Conservation (phyloP, 2,888 invertebrate genomes). For the Thymelicus acteon region DNA sequence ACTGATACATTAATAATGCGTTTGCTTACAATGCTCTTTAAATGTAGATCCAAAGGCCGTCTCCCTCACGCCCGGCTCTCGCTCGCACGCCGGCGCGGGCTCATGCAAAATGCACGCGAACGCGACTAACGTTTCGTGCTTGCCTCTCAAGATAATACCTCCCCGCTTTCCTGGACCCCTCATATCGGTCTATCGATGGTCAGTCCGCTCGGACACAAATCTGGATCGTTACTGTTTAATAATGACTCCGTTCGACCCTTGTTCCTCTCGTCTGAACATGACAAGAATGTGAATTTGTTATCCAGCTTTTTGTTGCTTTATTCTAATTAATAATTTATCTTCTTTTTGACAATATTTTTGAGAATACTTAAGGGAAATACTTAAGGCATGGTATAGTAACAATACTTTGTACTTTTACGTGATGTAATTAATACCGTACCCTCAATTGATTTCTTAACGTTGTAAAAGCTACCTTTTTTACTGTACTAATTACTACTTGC, state of each 20-base stretch:
- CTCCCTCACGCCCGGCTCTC: conserved; percentile 58
- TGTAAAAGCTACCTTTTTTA: too few relatives aligned
- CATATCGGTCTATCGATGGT: conserved; percentile 58
- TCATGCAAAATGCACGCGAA: conserved; percentile 80
- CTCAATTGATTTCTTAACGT: too few relatives aligned
- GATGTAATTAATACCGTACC: too few relatives aligned
- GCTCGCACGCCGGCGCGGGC: conserved; percentile 57
- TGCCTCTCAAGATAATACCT: conserved; percentile 75
- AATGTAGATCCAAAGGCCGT: conserved; percentile 78
- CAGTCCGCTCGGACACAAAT: conserved; percentile 45
- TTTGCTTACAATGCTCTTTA: conserved; percentile 85
- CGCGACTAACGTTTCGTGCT: conserved; percentile 63
- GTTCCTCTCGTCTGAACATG: conserved; percentile 25
- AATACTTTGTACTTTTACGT: too few relatives aligned
- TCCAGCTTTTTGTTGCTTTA: neutral
- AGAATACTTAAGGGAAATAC: too few relatives aligned
- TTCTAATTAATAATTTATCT: neutral
- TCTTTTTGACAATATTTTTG: neutral
- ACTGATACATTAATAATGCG: conserved; percentile 83
- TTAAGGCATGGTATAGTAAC: too few relatives aligned
- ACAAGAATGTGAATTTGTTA: conserved; percentile 15
- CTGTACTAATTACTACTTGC: too few relatives aligned
- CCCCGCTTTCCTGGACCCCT: conserved; percentile 49
- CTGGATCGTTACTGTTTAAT: conserved; percentile 35
- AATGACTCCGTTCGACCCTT: conserved; percentile 24